Percentiles rank a stretch among this genome's conserved stretches.
Conservation (phyloP, 2,113 vertebrate genomes). For the Rhynchomys soricoides region DNA sequence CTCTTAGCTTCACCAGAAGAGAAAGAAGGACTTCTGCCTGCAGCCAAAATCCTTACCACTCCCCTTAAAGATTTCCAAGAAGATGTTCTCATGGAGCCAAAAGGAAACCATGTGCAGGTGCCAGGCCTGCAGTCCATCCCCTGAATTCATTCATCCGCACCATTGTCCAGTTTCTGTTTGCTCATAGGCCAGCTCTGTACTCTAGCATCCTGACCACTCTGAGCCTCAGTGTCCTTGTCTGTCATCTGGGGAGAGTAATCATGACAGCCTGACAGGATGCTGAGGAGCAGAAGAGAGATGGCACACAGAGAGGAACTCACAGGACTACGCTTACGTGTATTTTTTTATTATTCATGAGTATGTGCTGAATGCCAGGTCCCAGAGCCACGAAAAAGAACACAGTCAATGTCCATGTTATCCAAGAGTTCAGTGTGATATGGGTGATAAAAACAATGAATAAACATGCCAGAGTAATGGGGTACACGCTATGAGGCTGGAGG, state of each 20-base stretch:
- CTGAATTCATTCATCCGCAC: background rate
- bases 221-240: background rate
- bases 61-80: constrained; percentile 43
- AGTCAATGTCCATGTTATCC: background rate
- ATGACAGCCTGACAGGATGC: background rate
- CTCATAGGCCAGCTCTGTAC: background rate
- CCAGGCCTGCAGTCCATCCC: background rate
- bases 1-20: background rate
- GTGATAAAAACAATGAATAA: background rate
- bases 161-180: background rate
- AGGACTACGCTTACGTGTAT: fast-evolving
- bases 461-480: background rate
- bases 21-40: background rate
- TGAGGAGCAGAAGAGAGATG: background rate
- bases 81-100: constrained; percentile 8
- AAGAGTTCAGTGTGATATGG: background rate
- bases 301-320: background rate
- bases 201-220: background rate
- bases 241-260: background rate
- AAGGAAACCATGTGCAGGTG: background rate
- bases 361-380: background rate
- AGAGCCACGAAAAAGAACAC: background rate
- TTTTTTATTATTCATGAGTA: background rate
- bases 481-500: no score
- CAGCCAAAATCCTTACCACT: constrained; percentile 3